These are phyloP conservation scores for Gari tellinella DNA, from an alignment of 2,888 invertebrate genomes.

Conservation along the genomic window DNA sequence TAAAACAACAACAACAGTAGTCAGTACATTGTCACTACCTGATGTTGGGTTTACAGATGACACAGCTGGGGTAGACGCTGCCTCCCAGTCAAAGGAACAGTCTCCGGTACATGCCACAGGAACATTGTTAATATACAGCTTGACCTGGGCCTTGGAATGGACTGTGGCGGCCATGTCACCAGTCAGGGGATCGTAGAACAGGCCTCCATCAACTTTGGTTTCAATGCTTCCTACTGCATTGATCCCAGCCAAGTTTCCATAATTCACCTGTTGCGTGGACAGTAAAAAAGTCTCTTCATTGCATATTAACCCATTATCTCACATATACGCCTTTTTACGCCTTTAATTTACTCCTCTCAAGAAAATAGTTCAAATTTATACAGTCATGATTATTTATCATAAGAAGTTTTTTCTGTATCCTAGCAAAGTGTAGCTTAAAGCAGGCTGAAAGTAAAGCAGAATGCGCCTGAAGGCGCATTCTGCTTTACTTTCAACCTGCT, in stretches of 20 bases:
- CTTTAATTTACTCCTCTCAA: too few species aligned
- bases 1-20: too few species aligned
- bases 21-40: slow-evolving; percentile 67
- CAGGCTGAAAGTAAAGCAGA: too few species aligned
- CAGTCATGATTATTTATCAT: too few species aligned
- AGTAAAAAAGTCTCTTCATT: too few species aligned
- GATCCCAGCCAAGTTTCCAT: slow-evolving; percentile 32
- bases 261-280: slow-evolving; percentile 30
- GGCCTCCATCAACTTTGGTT: slow-evolving; percentile 65
- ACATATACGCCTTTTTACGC: too few species aligned
- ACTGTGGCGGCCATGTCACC: slow-evolving; percentile 75
- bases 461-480: too few species aligned
- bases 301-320: too few species aligned
- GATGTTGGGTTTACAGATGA: slow-evolving; percentile 66
- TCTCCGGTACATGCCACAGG: slow-evolving; percentile 70
- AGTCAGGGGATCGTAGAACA: slow-evolving; percentile 72
- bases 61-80: slow-evolving; percentile 70
- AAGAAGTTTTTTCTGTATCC: too few species aligned
- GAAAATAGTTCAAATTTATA: too few species aligned
- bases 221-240: slow-evolving; percentile 30
- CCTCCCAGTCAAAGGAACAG: slow-evolving; percentile 73
- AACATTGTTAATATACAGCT: slow-evolving; percentile 72
- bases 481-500: too few species aligned
- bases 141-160: slow-evolving; percentile 72
- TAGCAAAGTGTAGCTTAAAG: too few species aligned